phyloP scores from a whole-genome alignment of 2,797 vertebrate genomes.

The Oophaga sylvatica region DNA sequence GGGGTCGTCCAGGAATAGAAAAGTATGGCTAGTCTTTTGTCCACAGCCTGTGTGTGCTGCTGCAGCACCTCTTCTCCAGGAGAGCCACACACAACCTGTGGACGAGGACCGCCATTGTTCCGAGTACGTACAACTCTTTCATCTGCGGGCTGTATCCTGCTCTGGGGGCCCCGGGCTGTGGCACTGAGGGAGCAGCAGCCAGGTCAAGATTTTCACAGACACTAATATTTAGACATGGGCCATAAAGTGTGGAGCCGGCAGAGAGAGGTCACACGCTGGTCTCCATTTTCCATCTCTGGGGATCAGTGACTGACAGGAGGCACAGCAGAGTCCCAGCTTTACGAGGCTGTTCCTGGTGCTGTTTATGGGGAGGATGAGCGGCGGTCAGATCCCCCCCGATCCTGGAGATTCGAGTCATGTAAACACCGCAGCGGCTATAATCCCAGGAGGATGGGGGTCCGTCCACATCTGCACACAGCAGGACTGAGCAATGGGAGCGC shows the following conservation, averaged over 20 bases:
- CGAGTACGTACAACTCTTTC: too few species aligned
- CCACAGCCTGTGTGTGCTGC: too few species aligned
- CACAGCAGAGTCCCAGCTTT: not conserved
- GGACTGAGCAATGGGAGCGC: not conserved
- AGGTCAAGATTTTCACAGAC: not conserved
- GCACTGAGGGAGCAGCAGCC: not conserved
- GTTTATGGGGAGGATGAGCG: not conserved
- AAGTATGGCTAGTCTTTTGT: too few species aligned
- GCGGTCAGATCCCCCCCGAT: too few species aligned
- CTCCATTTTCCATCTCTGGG: constrained; percentile 3
- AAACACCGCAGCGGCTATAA: constrained; percentile 4
- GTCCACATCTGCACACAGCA: not conserved
- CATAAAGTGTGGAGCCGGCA: not conserved
- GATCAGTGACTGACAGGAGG: not conserved
- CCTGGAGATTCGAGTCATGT: constrained; percentile 12
- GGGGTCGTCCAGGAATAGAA: too few species aligned
- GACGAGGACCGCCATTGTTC: too few species aligned
- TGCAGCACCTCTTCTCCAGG: too few species aligned
- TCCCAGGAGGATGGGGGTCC: not conserved
- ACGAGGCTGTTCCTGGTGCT: not conserved
- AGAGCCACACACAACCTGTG: too few species aligned
- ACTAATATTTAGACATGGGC: constrained; percentile 1
- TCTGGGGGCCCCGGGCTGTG: too few species aligned
- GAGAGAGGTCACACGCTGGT: not conserved
- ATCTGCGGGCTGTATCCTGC: too few species aligned